phyloP scores from a whole-genome alignment of 2,113 vertebrate species.

The Siniperca chuatsi region DNA sequence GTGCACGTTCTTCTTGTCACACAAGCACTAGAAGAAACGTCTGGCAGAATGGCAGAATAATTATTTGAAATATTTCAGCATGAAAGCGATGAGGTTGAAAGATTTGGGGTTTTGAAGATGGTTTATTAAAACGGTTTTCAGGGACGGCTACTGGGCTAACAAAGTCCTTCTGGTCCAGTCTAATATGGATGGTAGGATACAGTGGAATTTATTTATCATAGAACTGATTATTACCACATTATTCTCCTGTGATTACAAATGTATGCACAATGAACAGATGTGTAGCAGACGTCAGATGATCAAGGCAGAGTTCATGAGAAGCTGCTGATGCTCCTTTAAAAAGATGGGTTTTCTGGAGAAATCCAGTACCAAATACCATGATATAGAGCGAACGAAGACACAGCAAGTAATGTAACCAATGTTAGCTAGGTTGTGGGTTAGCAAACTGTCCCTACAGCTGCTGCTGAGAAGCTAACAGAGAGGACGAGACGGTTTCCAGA shows the following conservation, averaged over 20 bases:
- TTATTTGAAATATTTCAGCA: not conserved
- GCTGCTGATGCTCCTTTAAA: not conserved
- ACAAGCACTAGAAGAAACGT: too few species aligned
- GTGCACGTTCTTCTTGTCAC: too few species aligned
- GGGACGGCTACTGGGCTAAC: not conserved
- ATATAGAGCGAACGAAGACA: too few species aligned
- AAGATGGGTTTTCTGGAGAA: too few species aligned
- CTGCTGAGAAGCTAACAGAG: too few species aligned
- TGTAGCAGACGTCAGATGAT: not conserved
- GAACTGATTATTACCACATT: not conserved
- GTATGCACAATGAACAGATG: not conserved
- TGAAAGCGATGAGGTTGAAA: not conserved
- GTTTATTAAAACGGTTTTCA: constrained; percentile 26
- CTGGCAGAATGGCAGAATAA: not conserved
- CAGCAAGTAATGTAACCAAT: too few species aligned
- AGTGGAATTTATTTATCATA: not conserved
- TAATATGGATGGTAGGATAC: not conserved
- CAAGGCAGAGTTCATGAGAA: not conserved
- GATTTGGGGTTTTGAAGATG: not conserved
- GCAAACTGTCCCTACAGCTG: too few species aligned
- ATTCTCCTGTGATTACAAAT: not conserved
- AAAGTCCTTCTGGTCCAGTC: constrained; percentile 3
- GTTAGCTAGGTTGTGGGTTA: too few species aligned
- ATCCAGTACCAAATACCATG: too few species aligned
- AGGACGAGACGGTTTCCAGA: too few species aligned